These are phyloP conservation scores for Pycnomerus fuliginosus DNA, from an alignment of 2,888 invertebrate species.

Conservation along the genomic window DNA sequence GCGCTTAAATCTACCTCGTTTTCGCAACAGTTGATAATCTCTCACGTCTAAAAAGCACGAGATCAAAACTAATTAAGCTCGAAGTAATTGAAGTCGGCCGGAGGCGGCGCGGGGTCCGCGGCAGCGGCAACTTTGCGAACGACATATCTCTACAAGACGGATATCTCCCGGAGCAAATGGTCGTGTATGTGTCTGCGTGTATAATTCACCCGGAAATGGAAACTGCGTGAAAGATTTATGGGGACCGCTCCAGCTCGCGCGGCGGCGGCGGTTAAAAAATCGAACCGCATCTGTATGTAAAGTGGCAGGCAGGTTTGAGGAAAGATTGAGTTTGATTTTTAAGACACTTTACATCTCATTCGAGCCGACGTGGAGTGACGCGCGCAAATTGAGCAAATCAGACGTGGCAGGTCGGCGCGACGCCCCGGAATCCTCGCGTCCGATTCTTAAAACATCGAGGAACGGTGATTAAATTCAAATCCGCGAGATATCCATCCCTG, in stretches of 20 bases:
- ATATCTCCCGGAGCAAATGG: conserved; percentile 27
- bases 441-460: too few species aligned
- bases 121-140: too few species aligned
- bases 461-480: too few species aligned
- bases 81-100: too few species aligned
- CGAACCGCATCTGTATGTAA: conserved; percentile 40
- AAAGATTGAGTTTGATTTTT: conserved; percentile 53
- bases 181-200: conserved; percentile 32
- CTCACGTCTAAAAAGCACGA: too few species aligned
- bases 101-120: too few species aligned
- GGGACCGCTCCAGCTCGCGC: conserved; percentile 27
- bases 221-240: conserved; percentile 36
- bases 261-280: conserved; percentile 28
- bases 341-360: conserved; percentile 53
- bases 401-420: conserved; percentile 44
- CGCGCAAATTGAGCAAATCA: conserved; percentile 53
- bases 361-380: conserved; percentile 50
- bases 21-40: too few species aligned
- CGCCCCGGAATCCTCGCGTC: too few species aligned
- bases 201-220: conserved; percentile 35
- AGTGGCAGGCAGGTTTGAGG: conserved; percentile 41
- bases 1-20: too few species aligned
- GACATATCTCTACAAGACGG: conserved; percentile 23
- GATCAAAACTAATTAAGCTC: too few species aligned
- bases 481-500: conserved; percentile 23